Base-by-base conservation (phyloP, 2,113 vertebrate species). In the Cyprinodon variegatus region DNA sequence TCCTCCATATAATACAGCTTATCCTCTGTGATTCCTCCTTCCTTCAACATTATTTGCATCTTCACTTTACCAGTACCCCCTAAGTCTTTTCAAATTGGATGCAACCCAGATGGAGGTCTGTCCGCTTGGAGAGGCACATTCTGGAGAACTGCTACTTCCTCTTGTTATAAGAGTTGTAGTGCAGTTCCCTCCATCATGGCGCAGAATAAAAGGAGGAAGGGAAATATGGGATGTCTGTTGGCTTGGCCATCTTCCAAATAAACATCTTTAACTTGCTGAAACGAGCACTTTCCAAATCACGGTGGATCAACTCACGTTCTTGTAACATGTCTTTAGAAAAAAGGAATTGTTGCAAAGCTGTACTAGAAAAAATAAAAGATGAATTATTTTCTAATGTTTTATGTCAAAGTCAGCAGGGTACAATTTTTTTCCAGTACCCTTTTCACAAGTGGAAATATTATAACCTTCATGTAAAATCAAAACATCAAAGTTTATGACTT, bases 81-180 rank as follows among this genome's bases (percentile, higher is more conserved):
- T 36, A 1, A 60, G 79, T 79, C 82, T 72, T 83, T 79, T 86
- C 76, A 72, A 14, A 39, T 67, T 85, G 77, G 82, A 76, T 7
- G 10, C 36, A 2, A 70, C 66, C 78, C 81, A 83, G 76, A 76
- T 63, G 50, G 38, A 83, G 65, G 70, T 78, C 68, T 11, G 83
- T 41, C 4, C 1, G 4, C 80, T 65, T 0, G 37, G 65, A 61
- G 53, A 65, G 81, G 74, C 83, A 78, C 78, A 78, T 84, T 81
- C 70, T 75, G 41, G 73, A 83, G 88, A 86, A 79, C 62, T 80
- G 66, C 65, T 53, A 65, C 72, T 22, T 67, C 57, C 41, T 77
- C 63, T 50, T 70, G 50, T 45, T 61, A n/a, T 41, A 68, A 79
- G 74, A 37, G 7, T 38, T 17, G 40, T 73, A 61, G 77, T 40